Evolutionary conservation across 2,797 vertebrate genomes (phyloP), one percentile per base, ranked within the genome.

Genomic region (Heliangelus exortis): DNA sequence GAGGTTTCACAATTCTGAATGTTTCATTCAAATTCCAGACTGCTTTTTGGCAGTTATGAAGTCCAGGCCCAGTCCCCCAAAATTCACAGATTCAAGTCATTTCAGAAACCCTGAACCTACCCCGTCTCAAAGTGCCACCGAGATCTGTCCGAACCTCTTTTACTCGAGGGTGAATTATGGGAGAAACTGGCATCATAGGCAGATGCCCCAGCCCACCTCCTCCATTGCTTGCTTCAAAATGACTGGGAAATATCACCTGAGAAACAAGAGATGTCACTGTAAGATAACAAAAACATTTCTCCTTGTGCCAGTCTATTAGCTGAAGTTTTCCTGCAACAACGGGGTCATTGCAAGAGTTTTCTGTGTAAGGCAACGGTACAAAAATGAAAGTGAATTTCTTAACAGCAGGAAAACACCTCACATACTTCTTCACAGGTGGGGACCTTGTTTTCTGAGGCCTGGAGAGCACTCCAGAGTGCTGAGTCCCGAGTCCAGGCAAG

Each of bases 371-470:
- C 12, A 84, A n/a, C 18, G 79, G 6, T 51, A 43, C 61, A 22
- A 71, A 92, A 78, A 74, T 55, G 12, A 48, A 23, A 1, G 6
- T 3, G 7, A 6, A 58, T 89, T 87, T 72, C 58, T 9, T 15
- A n/a, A 7, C 10, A 17, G 51, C 14, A 94, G 43, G 25, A 36
- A 57, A 67, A 53, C 4, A n/a, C 21, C 39, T 25, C 41, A 96
- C 98, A 88, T 87, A 99, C 99, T 98, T 99, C 99, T 98, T 99
- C 99, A 97, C 99, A 99, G 1, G 98, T 99, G 45, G 99, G 99
- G 34, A 99, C 98, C 79, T 98, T 98, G 96, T 98, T 98, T 88
- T 98, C 98, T 12, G 98, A 98, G 19, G 98, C 97, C 76, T 98
- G 95, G n/a, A 99, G 97, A 26, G 98, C 97, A 10, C 85, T 97